These are phyloP conservation scores for Clinocottus analis DNA, from an alignment of 2,113 vertebrate genomes.

Conservation along the genomic window DNA sequence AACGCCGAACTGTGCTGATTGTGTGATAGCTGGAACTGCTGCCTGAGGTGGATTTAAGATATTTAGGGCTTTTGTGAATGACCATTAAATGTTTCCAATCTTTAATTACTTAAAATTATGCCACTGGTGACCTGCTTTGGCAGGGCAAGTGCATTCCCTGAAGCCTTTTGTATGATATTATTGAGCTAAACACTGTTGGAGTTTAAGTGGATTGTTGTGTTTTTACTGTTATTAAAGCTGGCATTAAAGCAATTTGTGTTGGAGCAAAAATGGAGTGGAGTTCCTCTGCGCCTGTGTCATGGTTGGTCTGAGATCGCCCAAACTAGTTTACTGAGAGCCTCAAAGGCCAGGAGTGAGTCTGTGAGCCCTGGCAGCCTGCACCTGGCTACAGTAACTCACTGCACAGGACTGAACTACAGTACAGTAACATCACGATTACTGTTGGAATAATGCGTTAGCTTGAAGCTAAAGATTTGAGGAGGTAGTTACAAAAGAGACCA, in stretches of 20 bases:
- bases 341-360: conserved; percentile 45
- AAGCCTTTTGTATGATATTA: background rate
- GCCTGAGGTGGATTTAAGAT: conserved; percentile 50
- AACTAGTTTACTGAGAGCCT: conserved; percentile 54
- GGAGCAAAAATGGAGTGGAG: background rate
- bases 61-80: conserved; percentile 41
- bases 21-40: conserved; percentile 47
- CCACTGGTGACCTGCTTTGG: background rate
- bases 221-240: conserved; percentile 21
- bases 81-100: conserved; percentile 38
- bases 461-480: background rate
- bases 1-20: conserved; percentile 50
- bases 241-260: no score
- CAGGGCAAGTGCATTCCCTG: background rate
- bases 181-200: background rate
- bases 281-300: conserved; percentile 20
- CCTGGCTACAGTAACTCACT: conserved; percentile 22
- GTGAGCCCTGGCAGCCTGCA: conserved; percentile 48
- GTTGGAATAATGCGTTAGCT: background rate
- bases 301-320: conserved; percentile 35
- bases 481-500: background rate
- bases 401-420: conserved; percentile 6
- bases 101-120: conserved; percentile 28
- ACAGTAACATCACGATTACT: background rate
- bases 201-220: background rate